Evolutionary conservation across 1,140 invertebrate species (phyloP).

Genomic region (Kradibia gibbosae): DNA sequence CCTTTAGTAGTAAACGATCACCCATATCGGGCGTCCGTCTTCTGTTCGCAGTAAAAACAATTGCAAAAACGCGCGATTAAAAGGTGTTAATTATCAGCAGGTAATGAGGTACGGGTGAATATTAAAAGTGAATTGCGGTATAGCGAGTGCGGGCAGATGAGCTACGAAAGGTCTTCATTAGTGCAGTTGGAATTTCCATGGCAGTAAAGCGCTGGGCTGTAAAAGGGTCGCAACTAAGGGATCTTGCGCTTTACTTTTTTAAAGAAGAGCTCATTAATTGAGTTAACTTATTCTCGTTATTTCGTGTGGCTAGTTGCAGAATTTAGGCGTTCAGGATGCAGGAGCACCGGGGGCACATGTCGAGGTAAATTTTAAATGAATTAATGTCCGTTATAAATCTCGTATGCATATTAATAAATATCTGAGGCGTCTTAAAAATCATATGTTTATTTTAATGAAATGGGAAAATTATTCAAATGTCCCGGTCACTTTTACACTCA

Average conservation of each 20-base stretch:
- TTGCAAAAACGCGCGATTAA: constrained; percentile 38
- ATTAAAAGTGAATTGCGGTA: background rate
- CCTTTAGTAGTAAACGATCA: background rate
- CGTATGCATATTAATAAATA: background rate
- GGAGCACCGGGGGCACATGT: no score
- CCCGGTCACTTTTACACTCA: background rate
- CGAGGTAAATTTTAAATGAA: background rate
- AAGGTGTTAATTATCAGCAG: constrained; percentile 37
- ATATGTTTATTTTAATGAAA: constrained; percentile 44
- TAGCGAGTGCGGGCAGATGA: background rate
- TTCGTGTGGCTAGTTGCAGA: background rate
- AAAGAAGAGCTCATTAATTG: no score
- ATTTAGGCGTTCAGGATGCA: background rate
- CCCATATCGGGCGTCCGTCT: constrained; percentile 30
- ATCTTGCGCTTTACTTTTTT: no score
- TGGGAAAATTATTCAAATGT: constrained; percentile 34
- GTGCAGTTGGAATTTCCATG: background rate
- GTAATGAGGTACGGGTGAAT: background rate
- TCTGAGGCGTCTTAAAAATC: constrained; percentile 13
- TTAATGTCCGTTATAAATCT: constrained; percentile 11
- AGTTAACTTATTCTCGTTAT: no score
- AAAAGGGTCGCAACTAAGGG: background rate
- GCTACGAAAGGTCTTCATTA: constrained; percentile 31
- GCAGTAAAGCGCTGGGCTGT: background rate
- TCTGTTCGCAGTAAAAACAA: constrained; percentile 23